Base-by-base conservation (phyloP, 2,888 invertebrate genomes). In the Cetonia aurata region DNA sequence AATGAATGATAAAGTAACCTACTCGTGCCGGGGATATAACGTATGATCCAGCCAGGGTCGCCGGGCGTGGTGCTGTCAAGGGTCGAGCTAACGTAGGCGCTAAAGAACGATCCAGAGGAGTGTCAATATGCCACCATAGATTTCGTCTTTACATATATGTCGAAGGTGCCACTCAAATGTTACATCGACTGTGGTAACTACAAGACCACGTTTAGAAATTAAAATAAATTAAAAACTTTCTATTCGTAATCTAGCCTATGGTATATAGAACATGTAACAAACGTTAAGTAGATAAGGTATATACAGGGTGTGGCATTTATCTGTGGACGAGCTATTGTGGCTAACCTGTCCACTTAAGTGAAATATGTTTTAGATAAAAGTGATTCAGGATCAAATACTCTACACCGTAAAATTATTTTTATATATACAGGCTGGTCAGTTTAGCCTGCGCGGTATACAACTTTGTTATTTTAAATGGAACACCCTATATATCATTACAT, bases 1-100 rank as follows among this genome's bases (percentile, higher is more conserved):
- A 81, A 82, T 82, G 81, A 80, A 81, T 80, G 80, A 81, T 80
- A 81, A 79, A 79, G 76, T 76, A 75, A 78, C 72, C 72, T 75
- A 55, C 57, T 78, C 78, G 79, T 79, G 78, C 78, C 77, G 76
- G 75, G 69, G 73, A 77, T 76, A 79, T 80, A 80, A 80, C 79
- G 78, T 79, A 79, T 78, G 79, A 78, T 80, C 37, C 79, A 67
- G 74, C 77, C 80, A 80, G 80, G 80, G 80, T 81, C 81, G 78
- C 77, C 79, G 78, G 82, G 82, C 79, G 80, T 80, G 81, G 79
- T 78, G 75, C 78, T 78, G 77, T 77, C 79, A 78, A 76, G 77
- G 79, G 78, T 79, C 79, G 76, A 76, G 73, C 73, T 76, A 72
- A 76, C 78, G 82, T 79, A 79, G 82, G 80, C 77, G 76, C 75